phyloP scores from a whole-genome alignment of 1,140 invertebrate genomes.

The Elymnias hypermnestra region DNA sequence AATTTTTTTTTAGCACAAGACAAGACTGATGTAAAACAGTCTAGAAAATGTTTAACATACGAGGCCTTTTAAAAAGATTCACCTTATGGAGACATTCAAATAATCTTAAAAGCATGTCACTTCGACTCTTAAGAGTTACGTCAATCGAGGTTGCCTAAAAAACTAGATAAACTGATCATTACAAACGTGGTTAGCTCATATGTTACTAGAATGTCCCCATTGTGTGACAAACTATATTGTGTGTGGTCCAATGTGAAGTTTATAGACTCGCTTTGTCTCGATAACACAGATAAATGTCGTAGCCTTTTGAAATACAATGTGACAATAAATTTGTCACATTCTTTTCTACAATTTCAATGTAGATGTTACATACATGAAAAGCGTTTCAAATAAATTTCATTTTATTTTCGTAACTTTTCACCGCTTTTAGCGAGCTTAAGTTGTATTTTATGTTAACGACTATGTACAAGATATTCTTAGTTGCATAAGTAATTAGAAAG shows the following conservation, averaged over 20 bases:
- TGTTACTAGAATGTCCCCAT: slow-evolving; percentile 60
- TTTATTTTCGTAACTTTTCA: too few species aligned
- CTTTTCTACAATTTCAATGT: slow-evolving; percentile 58
- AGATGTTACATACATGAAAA: slow-evolving; percentile 6
- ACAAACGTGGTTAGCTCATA: slow-evolving; percentile 55
- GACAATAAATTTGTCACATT: slow-evolving; percentile 59
- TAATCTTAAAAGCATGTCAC: not conserved
- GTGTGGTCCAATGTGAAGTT: slow-evolving; percentile 70
- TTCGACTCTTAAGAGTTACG: slow-evolving; percentile 28
- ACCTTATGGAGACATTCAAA: too few species aligned
- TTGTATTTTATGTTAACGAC: too few species aligned
- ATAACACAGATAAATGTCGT: slow-evolving; percentile 72
- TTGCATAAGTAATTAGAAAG: too few species aligned
- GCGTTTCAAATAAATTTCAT: too few species aligned
- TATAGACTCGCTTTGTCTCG: slow-evolving; percentile 67
- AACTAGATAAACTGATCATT: slow-evolving; percentile 47
- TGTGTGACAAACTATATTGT: slow-evolving; percentile 64
- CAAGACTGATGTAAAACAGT: too few species aligned
- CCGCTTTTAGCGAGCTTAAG: too few species aligned
- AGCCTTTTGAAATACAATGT: slow-evolving; percentile 55
- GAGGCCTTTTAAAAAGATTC: too few species aligned
- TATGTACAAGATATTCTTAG: too few species aligned
- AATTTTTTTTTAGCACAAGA: too few species aligned
- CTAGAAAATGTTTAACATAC: too few species aligned
- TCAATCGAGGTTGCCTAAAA: slow-evolving; percentile 43